Conservation (phyloP, 2,888 invertebrate species). For the Eupeodes luniger region DNA sequence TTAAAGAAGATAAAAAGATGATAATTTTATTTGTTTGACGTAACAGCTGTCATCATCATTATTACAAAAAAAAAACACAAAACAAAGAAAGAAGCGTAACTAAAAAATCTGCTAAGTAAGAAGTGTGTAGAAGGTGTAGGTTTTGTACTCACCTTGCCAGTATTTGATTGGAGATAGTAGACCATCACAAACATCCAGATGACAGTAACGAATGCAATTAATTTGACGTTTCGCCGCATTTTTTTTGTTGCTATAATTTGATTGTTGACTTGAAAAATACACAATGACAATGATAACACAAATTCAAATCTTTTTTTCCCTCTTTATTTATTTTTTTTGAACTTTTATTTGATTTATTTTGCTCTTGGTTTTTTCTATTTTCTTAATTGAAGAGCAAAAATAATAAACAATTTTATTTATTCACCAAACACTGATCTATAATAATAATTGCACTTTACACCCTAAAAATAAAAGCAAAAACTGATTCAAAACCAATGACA, state of each 20-base stretch:
- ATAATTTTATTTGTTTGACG: conserved; percentile 10
- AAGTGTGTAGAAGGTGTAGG: background rate
- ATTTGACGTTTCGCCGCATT: conserved; percentile 84
- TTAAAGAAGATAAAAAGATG: conserved; percentile 13
- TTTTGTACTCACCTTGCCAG: conserved; percentile 83
- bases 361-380: background rate
- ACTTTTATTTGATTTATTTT: conserved; percentile 6
- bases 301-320: background rate
- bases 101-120: background rate
- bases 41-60: conserved; percentile 17
- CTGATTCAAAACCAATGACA: background rate
- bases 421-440: conserved; percentile 18
- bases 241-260: conserved; percentile 52
- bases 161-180: conserved; percentile 83
- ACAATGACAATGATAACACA: background rate
- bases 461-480: background rate
- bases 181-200: conserved; percentile 84
- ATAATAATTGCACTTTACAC: conserved; percentile 27
- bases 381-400: conserved; percentile 12
- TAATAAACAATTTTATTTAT: background rate
- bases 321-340: background rate
- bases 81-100: background rate
- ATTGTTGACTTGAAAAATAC: background rate
- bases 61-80: conserved; percentile 4
- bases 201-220: conserved; percentile 83